Conservation (phyloP, 2,888 invertebrate species). For the Apodemia duryi region DNA sequence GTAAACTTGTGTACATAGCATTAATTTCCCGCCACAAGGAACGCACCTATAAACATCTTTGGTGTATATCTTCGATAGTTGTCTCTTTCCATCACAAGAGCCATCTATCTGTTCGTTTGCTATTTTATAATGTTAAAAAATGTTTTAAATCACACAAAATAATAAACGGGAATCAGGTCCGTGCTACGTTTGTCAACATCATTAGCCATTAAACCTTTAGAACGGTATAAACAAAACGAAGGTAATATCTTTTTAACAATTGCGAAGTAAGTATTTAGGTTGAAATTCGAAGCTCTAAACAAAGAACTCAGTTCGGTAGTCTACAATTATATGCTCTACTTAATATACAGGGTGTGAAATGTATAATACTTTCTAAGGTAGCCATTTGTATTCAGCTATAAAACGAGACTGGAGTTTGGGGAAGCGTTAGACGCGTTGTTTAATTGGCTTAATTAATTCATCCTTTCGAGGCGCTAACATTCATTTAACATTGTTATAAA, state of each 20-base stretch:
- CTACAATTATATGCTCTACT: conserved; percentile 11
- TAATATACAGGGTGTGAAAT: conserved; percentile 16
- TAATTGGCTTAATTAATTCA: conserved; percentile 14
- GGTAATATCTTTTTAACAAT: not conserved
- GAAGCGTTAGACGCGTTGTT: conserved; percentile 1
- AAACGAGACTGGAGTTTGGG: conserved; percentile 6
- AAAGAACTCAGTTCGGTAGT: conserved; percentile 9
- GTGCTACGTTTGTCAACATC: too few species aligned
- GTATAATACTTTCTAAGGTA: conserved; percentile 14
- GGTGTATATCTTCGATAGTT: too few species aligned
- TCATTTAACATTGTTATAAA: conserved; percentile 1
- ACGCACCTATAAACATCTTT: too few species aligned
- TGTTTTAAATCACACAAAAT: too few species aligned
- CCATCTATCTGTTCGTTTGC: too few species aligned
- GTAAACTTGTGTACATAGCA: too few species aligned
- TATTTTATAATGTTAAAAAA: too few species aligned
- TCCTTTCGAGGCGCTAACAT: conserved; percentile 6
- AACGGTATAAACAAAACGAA: not conserved
- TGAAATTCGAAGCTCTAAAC: conserved; percentile 12
- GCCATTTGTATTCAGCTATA: conserved; percentile 11
- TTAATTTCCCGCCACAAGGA: too few species aligned
- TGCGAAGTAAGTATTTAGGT: conserved; percentile 8
- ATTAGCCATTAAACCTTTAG: not conserved
- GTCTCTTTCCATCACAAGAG: too few species aligned
- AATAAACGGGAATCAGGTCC: too few species aligned